These are phyloP conservation scores for Boulengeromyrus knoepffleri DNA, from an alignment of 2,113 vertebrate genomes.

Conservation along the genomic window DNA sequence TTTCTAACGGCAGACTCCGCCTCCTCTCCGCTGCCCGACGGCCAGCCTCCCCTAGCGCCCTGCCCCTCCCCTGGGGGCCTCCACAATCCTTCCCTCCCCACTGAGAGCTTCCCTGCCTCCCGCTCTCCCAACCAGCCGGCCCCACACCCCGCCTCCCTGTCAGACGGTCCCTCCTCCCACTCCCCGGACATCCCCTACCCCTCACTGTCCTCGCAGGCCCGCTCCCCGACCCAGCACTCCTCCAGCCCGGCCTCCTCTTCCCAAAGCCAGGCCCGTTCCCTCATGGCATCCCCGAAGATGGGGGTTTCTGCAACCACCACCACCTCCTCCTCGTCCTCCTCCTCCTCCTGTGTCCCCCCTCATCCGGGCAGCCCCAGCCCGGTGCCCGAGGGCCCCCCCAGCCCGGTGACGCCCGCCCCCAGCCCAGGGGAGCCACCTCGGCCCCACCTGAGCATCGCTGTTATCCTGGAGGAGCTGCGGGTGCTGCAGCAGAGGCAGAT, in stretches of 20 bases:
- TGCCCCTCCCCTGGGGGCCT: conserved; percentile 65
- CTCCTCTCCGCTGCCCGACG: conserved; percentile 58
- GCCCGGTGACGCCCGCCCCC: conserved; percentile 64
- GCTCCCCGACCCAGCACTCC: conserved; percentile 52
- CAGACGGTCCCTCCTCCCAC: conserved; percentile 65
- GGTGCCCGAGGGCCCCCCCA: conserved; percentile 66
- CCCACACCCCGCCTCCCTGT: conserved; percentile 59
- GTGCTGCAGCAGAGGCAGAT: conserved; percentile 85
- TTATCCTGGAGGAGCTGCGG: conserved; percentile 80
- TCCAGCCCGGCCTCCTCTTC: conserved; percentile 43
- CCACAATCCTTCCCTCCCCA: conserved; percentile 65
- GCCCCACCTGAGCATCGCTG: conserved; percentile 63
- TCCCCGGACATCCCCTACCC: conserved; percentile 69
- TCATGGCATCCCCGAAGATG: conserved; percentile 64
- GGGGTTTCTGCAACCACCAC: conserved; percentile 64
- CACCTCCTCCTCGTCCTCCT: conserved; percentile 57
- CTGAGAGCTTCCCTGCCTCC: conserved; percentile 64
- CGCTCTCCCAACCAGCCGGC: conserved; percentile 63
- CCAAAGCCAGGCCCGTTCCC: conserved; percentile 56
- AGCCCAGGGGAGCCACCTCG: conserved; percentile 50
- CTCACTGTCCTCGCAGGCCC: conserved; percentile 61
- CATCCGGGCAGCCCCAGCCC: conserved; percentile 52
- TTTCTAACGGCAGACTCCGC: conserved; percentile 61
- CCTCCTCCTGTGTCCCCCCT: conserved; percentile 47
- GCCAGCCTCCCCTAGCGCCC: conserved; percentile 64